A percentile compares a stretch with the other conserved stretches of the same genome.
phyloP scores from a whole-genome alignment of 2,113 vertebrate genomes.

The Odontophorus gujanensis region DNA sequence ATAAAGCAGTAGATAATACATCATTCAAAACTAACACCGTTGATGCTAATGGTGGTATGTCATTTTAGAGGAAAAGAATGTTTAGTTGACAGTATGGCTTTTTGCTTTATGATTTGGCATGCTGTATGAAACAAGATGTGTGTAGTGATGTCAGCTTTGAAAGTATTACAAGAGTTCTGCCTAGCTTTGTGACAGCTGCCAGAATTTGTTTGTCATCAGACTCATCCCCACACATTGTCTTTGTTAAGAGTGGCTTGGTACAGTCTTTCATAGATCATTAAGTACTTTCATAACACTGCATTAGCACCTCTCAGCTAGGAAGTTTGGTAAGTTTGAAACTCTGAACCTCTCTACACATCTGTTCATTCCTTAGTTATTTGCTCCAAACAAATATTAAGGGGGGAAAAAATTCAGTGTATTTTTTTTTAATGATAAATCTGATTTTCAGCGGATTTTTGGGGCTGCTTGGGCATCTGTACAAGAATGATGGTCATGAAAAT shows the following conservation, averaged over 20 bases:
- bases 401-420: not conserved
- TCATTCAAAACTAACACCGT: not conserved
- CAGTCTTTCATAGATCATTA: not conserved
- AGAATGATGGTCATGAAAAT: not conserved
- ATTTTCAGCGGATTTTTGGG: not conserved
- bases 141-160: not conserved
- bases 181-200: not conserved
- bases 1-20: not conserved
- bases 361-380: not conserved
- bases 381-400: not conserved
- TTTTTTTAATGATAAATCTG: not conserved
- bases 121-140: not conserved
- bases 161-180: not conserved
- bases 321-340: not conserved
- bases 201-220: not conserved
- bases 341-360: not conserved
- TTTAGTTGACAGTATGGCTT: not conserved
- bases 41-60: not conserved
- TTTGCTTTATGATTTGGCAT: conserved; percentile 3
- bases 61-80: not conserved
- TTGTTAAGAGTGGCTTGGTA: not conserved
- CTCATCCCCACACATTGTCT: not conserved
- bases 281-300: not conserved
- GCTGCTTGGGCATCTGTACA: not conserved
- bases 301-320: not conserved